Conservation (phyloP, 37 sponge, comb jelly and placozoan genomes). For the Hormiphora californensis region DNA sequence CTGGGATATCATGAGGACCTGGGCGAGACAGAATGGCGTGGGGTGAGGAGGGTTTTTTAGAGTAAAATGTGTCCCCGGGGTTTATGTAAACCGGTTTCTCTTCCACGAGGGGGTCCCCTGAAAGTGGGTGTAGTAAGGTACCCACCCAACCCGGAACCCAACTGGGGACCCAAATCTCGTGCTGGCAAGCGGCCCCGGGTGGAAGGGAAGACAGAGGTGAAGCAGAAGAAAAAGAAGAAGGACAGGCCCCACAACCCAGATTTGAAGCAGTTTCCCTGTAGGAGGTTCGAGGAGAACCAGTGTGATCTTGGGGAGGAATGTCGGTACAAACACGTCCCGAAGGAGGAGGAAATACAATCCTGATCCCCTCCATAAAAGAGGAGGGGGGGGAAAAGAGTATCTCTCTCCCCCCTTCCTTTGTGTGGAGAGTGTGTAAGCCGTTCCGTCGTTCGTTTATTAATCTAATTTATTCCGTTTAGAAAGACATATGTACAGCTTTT, state of each 20-base stretch:
- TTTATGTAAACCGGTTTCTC: background rate
- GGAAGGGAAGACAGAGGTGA: constrained; percentile 18
- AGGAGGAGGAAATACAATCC: too few relatives aligned
- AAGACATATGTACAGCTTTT: too few relatives aligned
- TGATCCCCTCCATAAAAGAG: too few relatives aligned
- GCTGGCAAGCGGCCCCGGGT: constrained; percentile 71
- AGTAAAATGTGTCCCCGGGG: background rate
- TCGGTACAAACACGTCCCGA: constrained; percentile 51
- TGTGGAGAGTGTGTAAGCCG: too few relatives aligned
- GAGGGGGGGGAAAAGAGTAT: too few relatives aligned
- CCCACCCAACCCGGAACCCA: constrained; percentile 86
- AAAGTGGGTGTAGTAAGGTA: constrained; percentile 68
- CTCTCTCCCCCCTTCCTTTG: too few relatives aligned
- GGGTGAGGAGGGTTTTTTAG: too few relatives aligned
- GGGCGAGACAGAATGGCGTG: constrained; percentile 61
- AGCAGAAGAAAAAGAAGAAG: constrained; percentile 58
- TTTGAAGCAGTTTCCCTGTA: constrained; percentile 59
- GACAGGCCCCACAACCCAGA: constrained; percentile 5
- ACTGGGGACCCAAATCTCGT: constrained; percentile 96
- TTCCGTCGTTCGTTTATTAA: too few relatives aligned
- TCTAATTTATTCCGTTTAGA: too few relatives aligned
- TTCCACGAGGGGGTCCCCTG: constrained; percentile 61
- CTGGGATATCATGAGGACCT: constrained; percentile 95
- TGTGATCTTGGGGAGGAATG: constrained; percentile 56
- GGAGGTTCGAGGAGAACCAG: constrained; percentile 58